These are phyloP conservation scores for Scolopax bukidnonensis DNA, from an alignment of 2,797 vertebrate genomes.

Conservation along the genomic window DNA sequence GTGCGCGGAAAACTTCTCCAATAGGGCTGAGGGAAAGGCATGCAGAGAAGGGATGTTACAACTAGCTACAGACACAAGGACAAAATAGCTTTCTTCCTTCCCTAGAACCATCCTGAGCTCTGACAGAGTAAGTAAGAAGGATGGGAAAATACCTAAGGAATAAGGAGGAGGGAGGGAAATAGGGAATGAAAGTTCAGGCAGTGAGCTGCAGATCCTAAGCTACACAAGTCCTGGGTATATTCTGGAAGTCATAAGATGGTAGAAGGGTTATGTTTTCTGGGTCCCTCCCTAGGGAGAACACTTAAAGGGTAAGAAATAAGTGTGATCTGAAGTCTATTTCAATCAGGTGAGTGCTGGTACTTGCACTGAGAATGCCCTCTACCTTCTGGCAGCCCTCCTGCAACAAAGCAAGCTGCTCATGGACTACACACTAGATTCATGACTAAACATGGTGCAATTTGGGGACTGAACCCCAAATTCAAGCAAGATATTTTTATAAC, in stretches of 20 bases:
- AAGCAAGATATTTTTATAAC: not conserved
- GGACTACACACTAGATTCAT: not conserved
- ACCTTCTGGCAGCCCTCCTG: not conserved
- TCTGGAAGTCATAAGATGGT: not conserved
- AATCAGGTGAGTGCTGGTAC: not conserved
- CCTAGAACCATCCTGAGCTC: not conserved
- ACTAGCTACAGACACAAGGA: not conserved
- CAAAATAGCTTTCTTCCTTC: not conserved
- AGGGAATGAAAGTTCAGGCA: not conserved
- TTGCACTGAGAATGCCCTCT: not conserved
- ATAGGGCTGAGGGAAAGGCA: slow-evolving; percentile 81
- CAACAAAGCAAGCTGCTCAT: not conserved
- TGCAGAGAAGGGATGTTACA: not conserved
- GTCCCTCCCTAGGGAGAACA: not conserved
- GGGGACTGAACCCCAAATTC: not conserved
- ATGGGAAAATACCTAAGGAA: not conserved
- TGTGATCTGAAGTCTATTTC: not conserved
- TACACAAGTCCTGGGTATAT: not conserved
- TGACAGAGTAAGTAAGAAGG: not conserved
- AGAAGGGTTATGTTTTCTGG: not conserved
- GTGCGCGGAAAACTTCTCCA: slow-evolving; percentile 89
- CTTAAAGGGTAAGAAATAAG: not conserved
- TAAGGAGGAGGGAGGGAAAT: not conserved
- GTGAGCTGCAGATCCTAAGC: not conserved
- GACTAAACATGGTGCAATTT: not conserved